Evolutionary conservation across 2,113 vertebrate genomes (phyloP).

Genomic region (Sialia sialis): DNA sequence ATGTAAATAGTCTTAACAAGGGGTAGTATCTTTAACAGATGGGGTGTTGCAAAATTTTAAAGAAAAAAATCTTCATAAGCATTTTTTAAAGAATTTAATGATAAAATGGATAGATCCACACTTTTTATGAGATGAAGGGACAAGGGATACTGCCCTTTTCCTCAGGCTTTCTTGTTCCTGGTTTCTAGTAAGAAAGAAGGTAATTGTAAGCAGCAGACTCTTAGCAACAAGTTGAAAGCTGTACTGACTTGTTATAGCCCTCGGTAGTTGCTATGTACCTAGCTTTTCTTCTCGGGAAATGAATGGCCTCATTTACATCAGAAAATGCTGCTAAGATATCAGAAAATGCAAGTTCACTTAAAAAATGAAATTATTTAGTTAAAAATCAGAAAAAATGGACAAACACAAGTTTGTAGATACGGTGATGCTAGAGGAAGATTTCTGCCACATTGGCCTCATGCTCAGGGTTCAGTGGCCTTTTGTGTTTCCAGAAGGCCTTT

Average conservation of each 20-base stretch:
- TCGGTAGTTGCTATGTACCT: background rate
- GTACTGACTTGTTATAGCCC: background rate
- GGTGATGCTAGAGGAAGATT: background rate
- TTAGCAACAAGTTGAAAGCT: slow-evolving; percentile 3
- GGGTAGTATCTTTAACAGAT: slow-evolving; percentile 28
- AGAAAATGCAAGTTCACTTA: background rate
- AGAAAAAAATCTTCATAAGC: background rate
- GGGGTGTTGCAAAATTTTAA: background rate
- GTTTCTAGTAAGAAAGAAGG: background rate
- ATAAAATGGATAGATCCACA: background rate
- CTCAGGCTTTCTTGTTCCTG: background rate
- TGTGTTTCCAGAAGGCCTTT: background rate
- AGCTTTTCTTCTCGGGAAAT: background rate
- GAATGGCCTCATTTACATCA: background rate
- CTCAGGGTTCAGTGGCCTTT: background rate
- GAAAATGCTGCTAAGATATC: background rate
- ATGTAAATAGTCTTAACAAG: slow-evolving; percentile 53
- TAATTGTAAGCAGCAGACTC: background rate
- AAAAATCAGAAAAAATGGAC: background rate
- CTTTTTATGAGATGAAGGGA: background rate
- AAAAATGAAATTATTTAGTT: background rate
- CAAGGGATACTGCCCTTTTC: background rate
- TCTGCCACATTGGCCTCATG: background rate
- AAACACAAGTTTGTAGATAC: background rate
- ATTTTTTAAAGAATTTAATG: background rate